Percentiles rank a stretch among this genome's conserved stretches.
phyloP scores from a whole-genome alignment of 2,888 invertebrate genomes.

The Resseliella maxima region DNA sequence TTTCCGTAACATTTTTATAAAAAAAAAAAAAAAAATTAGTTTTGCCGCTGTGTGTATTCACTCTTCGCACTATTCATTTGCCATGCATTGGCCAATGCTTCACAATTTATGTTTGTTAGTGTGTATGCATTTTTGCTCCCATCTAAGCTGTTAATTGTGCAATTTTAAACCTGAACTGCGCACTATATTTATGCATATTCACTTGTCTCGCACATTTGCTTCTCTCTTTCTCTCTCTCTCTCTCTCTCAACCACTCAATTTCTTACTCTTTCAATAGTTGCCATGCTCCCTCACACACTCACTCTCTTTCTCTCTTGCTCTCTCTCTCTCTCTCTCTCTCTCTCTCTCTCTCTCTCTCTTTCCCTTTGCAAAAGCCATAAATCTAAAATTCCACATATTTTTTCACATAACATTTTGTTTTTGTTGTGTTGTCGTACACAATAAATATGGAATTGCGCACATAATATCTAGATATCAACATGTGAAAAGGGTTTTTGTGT shows the following conservation, averaged over 20 bases:
- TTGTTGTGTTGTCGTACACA: neutral
- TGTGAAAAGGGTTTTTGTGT: conserved; percentile 26
- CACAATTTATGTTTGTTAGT: neutral
- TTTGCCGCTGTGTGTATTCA: neutral
- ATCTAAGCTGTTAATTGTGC: conserved; percentile 20
- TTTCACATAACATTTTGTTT: conserved; percentile 1
- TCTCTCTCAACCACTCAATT: neutral
- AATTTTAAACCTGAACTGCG: conserved; percentile 6
- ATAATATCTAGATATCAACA: conserved; percentile 36
- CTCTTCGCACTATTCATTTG: neutral
- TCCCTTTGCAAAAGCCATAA: neutral
- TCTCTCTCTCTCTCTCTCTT: neutral
- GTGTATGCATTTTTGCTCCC: neutral
- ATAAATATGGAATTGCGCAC: neutral
- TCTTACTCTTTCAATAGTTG: neutral
- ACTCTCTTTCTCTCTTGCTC: too few relatives aligned
- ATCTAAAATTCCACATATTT: neutral
- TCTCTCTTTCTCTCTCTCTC: neutral
- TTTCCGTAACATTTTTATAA: conserved; percentile 23
- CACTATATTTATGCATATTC: neutral
- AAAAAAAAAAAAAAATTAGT: too few relatives aligned
- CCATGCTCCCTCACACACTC: too few relatives aligned
- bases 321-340: neutral
- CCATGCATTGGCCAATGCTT: neutral
- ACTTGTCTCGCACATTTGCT: too few relatives aligned